phyloP scores from a whole-genome alignment of 2,888 invertebrate genomes.

The Meghimatium bilineatum region DNA sequence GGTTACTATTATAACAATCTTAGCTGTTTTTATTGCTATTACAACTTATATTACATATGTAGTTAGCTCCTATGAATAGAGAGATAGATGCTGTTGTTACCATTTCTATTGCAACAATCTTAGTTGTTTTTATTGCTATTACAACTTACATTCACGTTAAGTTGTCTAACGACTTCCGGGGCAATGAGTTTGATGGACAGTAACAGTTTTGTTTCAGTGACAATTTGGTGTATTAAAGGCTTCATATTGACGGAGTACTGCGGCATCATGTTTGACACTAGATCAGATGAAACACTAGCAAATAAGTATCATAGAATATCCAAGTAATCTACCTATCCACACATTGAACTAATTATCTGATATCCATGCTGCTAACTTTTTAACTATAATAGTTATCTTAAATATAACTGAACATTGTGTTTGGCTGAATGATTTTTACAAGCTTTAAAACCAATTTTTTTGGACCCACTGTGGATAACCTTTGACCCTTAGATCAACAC shows the following conservation, averaged over 20 bases:
- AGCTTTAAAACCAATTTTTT: too few species aligned
- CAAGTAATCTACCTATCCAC: background rate
- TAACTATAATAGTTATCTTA: too few species aligned
- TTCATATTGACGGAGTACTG: slow-evolving; percentile 77
- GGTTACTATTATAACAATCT: background rate
- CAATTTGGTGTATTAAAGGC: slow-evolving; percentile 76
- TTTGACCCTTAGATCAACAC: too few species aligned
- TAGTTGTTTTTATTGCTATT: background rate
- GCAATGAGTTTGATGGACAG: slow-evolving; percentile 77
- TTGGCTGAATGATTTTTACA: too few species aligned
- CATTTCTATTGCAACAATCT: background rate
- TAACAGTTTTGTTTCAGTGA: slow-evolving; percentile 78
- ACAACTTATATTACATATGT: too few species aligned
- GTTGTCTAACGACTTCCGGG: slow-evolving; percentile 77
- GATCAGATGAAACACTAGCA: background rate
- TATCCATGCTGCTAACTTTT: too few species aligned
- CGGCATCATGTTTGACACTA: slow-evolving; percentile 12
- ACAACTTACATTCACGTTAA: slow-evolving; percentile 75
- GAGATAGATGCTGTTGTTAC: background rate
- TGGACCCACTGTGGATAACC: too few species aligned
- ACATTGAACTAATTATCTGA: background rate
- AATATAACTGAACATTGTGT: too few species aligned
- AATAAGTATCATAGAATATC: background rate
- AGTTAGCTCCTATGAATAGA: background rate
- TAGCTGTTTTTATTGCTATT: background rate